Base-by-base conservation (phyloP, 2,113 vertebrate species). In the Urocolius indicus region DNA sequence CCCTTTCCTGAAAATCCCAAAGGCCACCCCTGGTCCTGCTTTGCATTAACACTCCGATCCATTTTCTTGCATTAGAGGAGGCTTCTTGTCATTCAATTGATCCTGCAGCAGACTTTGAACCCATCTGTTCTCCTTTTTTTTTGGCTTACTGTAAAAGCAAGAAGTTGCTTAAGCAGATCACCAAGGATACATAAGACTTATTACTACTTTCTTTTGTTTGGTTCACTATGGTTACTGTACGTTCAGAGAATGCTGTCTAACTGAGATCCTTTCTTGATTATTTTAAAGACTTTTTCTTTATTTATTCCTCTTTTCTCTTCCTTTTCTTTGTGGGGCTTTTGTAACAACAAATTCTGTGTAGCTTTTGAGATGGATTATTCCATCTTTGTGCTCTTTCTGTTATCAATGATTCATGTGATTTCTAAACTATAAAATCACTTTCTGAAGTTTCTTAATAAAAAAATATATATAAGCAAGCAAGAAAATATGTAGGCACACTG, bases 131-230 rank as follows among this genome's bases (percentile, higher is more conserved):
- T 73, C 66, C 49, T 23, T 89, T 92, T 78, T 78, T 90, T 82
- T 87, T 95, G 94, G 94, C 94, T 94, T 94, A 95, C 93, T 85
- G 93, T 95, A 94, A 95, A 95, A 97, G 93, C 91, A 95, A 95
- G 54, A 91, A 91, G 87, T 96, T 96, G 89, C 84, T 91, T 87
- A 91, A 94, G 84, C 84, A 87, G 87, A 94, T 96, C 96, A 95
- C 95, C 94, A 97, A 95, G 96, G 95, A 95, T 93, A 95, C 95
- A 66, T 85, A 89, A 94, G 94, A 91, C 89, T 96, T 95, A 95
- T 62, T 81, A 86, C 95, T 69, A 82, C 79, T 92, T 67, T 55
- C 96, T 83, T 96, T 97, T 95, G 96, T 95, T 41, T 41, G 41
- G 71, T 52, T 97, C 15, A 20, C 95, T 96, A 95, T 95, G 95